Conservation (phyloP, 2,888 invertebrate species). For the Taphrorychus bicolor region DNA sequence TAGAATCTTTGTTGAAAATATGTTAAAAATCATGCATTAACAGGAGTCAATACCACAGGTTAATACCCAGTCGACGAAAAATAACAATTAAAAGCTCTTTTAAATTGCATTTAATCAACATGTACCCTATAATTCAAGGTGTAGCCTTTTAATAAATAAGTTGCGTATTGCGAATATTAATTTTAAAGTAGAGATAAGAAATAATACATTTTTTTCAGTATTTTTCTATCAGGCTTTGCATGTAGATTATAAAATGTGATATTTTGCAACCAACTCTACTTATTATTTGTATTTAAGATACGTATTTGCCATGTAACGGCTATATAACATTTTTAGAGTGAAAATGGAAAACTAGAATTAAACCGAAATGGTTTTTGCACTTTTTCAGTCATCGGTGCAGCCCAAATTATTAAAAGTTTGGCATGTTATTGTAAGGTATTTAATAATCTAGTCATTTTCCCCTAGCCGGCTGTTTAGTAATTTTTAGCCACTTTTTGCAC, state of each 20-base stretch:
- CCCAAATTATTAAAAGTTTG: too few species aligned
- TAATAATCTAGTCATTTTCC: neutral
- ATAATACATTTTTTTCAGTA: conserved; percentile 11
- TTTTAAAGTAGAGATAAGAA: neutral
- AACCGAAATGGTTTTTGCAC: too few species aligned
- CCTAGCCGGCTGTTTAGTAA: neutral
- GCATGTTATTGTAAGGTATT: neutral
- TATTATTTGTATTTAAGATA: neutral
- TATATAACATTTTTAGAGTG: neutral
- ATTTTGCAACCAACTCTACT: conserved; percentile 18
- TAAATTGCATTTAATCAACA: too few species aligned
- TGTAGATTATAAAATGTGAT: conserved; percentile 20
- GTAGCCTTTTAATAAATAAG: too few species aligned
- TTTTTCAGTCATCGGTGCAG: too few species aligned
- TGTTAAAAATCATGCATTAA: too few species aligned
- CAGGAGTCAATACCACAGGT: too few species aligned
- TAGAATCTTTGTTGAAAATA: too few species aligned
- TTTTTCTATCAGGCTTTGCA: conserved; percentile 19
- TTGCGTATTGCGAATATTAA: neutral
- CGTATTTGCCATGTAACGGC: neutral
- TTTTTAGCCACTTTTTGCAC: neutral
- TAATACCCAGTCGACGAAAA: too few species aligned
- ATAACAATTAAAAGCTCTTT: too few species aligned
- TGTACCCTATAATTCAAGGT: too few species aligned
- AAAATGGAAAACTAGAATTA: too few species aligned